Conservation (phyloP, 2,888 invertebrate species). For the Pheosia gnoma region DNA sequence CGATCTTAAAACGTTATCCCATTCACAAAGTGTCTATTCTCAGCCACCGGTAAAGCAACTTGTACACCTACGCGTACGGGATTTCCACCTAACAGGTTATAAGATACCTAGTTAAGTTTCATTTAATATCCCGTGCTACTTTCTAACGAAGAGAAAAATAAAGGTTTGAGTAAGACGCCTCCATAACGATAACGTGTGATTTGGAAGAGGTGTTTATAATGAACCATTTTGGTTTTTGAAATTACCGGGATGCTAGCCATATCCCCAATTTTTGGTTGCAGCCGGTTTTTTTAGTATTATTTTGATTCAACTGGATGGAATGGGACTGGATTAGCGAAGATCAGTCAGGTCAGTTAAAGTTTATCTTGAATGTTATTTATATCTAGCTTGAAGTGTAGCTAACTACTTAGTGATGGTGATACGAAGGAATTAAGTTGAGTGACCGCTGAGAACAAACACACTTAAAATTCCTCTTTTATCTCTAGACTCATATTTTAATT, state of each 20-base stretch:
- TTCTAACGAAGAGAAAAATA: constrained; percentile 10
- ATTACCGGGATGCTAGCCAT: too few species aligned
- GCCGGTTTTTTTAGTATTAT: too few species aligned
- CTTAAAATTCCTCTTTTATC: constrained; percentile 18
- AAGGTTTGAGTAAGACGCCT: background rate
- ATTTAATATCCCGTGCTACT: constrained; percentile 33
- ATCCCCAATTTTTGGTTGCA: too few species aligned
- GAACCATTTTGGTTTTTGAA: background rate
- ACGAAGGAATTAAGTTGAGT: constrained; percentile 14
- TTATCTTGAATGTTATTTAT: too few species aligned
- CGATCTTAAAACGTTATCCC: constrained; percentile 29
- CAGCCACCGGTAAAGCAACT: constrained; percentile 52
- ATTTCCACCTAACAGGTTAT: constrained; percentile 64
- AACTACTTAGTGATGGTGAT: background rate
- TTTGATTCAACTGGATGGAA: too few species aligned
- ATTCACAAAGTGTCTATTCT: constrained; percentile 38
- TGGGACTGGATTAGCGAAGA: too few species aligned
- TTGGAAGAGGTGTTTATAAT: background rate
- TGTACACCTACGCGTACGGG: constrained; percentile 58
- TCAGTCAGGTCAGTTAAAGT: too few species aligned
- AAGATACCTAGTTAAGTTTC: constrained; percentile 34
- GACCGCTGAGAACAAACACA: constrained; percentile 24
- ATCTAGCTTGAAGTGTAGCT: too few species aligned
- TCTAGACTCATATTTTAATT: constrained; percentile 30
- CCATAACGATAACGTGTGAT: background rate